phyloP scores from a whole-genome alignment of 1,140 invertebrate genomes.

The Alviniconcha marisindica region DNA sequence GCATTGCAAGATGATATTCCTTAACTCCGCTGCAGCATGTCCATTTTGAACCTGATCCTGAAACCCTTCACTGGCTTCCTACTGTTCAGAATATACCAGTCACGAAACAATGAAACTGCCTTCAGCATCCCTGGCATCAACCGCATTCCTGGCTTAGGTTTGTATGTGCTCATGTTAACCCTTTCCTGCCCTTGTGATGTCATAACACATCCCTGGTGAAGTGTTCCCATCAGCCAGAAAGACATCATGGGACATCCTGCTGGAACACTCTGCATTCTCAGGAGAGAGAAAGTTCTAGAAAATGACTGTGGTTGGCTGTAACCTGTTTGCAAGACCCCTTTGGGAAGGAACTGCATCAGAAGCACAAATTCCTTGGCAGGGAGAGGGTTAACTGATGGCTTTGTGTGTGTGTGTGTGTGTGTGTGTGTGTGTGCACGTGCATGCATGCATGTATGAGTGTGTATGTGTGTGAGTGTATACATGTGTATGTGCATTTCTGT shows the following conservation, averaged over 20 bases:
- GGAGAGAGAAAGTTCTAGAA: too few species aligned
- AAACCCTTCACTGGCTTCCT: conserved; percentile 25
- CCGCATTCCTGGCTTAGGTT: conserved; percentile 20
- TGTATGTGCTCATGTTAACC: too few species aligned
- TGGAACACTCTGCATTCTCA: too few species aligned
- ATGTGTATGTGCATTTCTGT: neutral
- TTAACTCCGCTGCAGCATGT: conserved; percentile 5
- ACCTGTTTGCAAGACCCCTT: too few species aligned
- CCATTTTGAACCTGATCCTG: conserved; percentile 33
- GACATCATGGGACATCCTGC: too few species aligned
- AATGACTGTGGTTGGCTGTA: too few species aligned
- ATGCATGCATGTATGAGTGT: conserved; percentile 6
- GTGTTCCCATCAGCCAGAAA: too few species aligned
- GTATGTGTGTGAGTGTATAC: neutral
- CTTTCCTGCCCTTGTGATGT: too few species aligned
- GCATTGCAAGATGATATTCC: neutral
- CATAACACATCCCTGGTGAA: too few species aligned
- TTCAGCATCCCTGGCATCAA: conserved; percentile 33
- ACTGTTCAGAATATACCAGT: conserved; percentile 1
- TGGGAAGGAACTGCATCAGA: too few species aligned
- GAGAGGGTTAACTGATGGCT: too few species aligned
- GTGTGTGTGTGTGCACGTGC: neutral
- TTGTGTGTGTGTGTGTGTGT: conserved; percentile 12
- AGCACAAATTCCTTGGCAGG: too few species aligned
- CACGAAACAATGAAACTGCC: neutral